A percentile compares a stretch with the other conserved stretches of the same genome.
Evolutionary conservation across 2,888 invertebrate genomes (phyloP).

Genomic region (Lepidonotus clava): DNA sequence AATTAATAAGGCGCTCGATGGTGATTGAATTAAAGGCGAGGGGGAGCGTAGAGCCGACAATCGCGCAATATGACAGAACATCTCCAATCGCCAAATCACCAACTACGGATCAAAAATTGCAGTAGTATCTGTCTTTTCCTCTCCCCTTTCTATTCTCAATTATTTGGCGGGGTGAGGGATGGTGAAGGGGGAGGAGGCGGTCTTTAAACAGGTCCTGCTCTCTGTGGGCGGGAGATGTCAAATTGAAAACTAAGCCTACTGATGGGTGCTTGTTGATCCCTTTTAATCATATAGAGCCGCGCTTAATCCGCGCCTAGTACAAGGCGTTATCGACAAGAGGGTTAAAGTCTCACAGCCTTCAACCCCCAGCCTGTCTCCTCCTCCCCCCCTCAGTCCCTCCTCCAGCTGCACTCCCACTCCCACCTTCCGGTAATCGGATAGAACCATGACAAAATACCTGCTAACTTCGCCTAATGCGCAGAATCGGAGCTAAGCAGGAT

Average conservation of each 20-base stretch:
- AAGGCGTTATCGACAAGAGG: too few relatives aligned
- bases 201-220: too few relatives aligned
- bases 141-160: neutral
- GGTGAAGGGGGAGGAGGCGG: too few relatives aligned
- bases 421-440: conserved; percentile 23
- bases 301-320: neutral
- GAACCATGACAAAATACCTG: conserved; percentile 22
- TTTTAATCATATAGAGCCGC: conserved; percentile 23
- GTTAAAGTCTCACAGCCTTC: neutral
- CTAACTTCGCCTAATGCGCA: conserved; percentile 42
- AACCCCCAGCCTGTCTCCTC: too few relatives aligned
- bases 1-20: conserved; percentile 34
- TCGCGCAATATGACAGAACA: conserved; percentile 13
- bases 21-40: conserved; percentile 29
- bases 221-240: conserved; percentile 9
- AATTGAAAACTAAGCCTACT: conserved; percentile 46
- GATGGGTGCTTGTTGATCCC: conserved; percentile 15
- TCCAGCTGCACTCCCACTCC: neutral
- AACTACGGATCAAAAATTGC: conserved; percentile 7
- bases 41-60: conserved; percentile 2
- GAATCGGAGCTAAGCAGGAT: conserved; percentile 13
- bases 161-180: too few relatives aligned
- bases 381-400: neutral
- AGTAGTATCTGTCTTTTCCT: neutral
- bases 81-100: neutral